Base-by-base conservation (phyloP, 2,113 vertebrate species). In the Rhea americana region DNA sequence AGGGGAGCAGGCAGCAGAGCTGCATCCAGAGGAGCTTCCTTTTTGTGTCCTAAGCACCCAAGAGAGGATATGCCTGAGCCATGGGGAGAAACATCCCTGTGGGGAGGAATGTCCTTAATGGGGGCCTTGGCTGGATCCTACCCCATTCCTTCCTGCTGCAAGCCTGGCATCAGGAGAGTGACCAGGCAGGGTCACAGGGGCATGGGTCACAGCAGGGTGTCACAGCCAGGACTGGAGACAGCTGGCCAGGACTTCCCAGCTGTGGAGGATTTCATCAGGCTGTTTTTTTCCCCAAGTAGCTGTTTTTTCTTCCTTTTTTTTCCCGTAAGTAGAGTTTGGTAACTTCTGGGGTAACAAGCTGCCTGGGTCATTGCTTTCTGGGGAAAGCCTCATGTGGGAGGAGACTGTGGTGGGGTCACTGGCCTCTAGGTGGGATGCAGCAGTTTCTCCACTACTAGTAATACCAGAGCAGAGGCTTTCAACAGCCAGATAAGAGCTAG, bases 301-400 rank as follows among this genome's bases (percentile, higher is more conserved):
- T 41, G 50, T 0, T 50, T 51, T 90, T 80, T 30, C 73, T 88
- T 93, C 65, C 73, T 47, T 43, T 85, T 47, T 47, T 88, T 91
- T 93, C 32, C 20, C 0, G 0, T 71, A 37, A 90, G 37, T 71
- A 7, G 56, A 3, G 8, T 62, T 77, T 62, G 37, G 41, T 70
- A 77, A 2, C 2, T 0, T 5, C 45, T 2, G 3, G 9, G 10
- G 10, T 79, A 50, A 65, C 0, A 0, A 1, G 8, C 9, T 6
- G 16, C 32, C 16, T 21, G 7, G 19, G 25, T 18, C 7, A 0
- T 16, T 48, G 20, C 10, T 41, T 53, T 10, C 72, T 74, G 35
- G 24, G n/a, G 7, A 35, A 28, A 17, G 17, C 35, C 63, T 62
- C 3, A 5, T 0, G 0, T 19, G 18, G 59, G 56, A 68, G 51